These are phyloP conservation scores for Oreochromis mossambicus DNA, from an alignment of 2,797 vertebrate genomes.

Conservation along the genomic window DNA sequence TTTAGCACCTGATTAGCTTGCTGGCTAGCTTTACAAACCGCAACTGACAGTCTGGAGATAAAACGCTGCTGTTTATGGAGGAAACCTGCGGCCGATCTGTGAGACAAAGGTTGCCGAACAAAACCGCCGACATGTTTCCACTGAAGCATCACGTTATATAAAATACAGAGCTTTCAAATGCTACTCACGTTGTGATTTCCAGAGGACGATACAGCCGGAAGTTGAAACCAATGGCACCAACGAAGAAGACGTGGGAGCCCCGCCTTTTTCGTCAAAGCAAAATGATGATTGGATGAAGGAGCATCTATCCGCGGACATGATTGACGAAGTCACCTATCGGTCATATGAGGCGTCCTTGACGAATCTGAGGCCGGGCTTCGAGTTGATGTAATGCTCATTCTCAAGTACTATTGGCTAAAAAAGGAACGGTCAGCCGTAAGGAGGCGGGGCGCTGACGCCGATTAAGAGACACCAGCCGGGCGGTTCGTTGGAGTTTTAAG, in stretches of 20 bases:
- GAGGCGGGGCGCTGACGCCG: background rate
- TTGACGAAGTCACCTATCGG: conserved; percentile 20
- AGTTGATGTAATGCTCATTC: fast-evolving
- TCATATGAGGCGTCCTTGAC: fast-evolving
- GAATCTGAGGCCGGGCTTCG: background rate
- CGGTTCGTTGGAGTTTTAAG: background rate
- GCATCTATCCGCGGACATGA: background rate
- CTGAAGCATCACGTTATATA: background rate
- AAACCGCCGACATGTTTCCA: too few relatives aligned
- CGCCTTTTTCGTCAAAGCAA: background rate
- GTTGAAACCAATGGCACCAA: conserved; percentile 4
- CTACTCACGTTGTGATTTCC: conserved; percentile 73
- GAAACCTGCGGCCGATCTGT: background rate
- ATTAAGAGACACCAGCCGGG: background rate
- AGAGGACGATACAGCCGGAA: conserved; percentile 68
- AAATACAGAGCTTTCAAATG: background rate
- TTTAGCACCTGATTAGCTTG: background rate
- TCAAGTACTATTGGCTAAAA: background rate
- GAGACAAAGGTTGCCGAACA: background rate
- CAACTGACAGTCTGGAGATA: background rate
- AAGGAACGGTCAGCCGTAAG: fast-evolving
- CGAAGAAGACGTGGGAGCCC: conserved; percentile 13
- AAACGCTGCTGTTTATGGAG: background rate
- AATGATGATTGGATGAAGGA: conserved; percentile 31
- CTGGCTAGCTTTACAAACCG: background rate